Evolutionary conservation across 2,797 vertebrate species (phyloP).

Genomic region (Sebastes matsubarae): DNA sequence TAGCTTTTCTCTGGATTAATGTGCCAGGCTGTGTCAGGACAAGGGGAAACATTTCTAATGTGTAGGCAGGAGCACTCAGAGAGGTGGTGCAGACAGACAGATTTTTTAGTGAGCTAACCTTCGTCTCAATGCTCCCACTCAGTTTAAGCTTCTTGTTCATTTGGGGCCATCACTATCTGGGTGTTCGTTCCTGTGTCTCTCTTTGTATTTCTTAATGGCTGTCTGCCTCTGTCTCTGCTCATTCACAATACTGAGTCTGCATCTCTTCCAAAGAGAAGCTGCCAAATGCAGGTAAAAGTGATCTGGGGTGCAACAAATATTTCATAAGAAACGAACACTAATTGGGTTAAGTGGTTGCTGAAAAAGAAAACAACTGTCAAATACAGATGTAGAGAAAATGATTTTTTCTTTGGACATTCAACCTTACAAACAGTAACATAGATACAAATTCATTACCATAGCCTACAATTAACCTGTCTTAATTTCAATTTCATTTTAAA

Average conservation of each 20-base stretch:
- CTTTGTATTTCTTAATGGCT: not conserved
- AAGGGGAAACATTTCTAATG: not conserved
- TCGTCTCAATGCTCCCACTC: not conserved
- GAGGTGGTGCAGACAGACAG: not conserved
- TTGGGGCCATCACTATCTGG: not conserved
- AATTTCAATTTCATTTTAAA: not conserved
- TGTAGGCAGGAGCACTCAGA: not conserved
- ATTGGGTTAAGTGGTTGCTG: not conserved
- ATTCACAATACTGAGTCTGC: not conserved
- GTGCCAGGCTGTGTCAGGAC: not conserved
- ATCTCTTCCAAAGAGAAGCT: conserved; percentile 5
- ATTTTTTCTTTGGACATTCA: not conserved
- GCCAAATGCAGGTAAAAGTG: conserved; percentile 8
- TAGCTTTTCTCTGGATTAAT: not conserved
- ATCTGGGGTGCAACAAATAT: conserved; percentile 11
- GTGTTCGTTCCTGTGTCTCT: not conserved
- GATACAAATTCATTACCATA: not conserved
- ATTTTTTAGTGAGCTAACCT: not conserved
- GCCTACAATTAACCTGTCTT: not conserved
- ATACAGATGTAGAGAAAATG: not conserved
- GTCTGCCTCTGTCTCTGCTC: not conserved
- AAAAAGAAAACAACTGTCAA: not conserved
- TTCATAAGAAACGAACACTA: conserved; percentile 15
- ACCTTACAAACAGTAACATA: not conserved
- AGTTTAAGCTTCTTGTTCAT: not conserved